These are phyloP conservation scores for Carduelis carduelis DNA, from an alignment of 2,797 vertebrate genomes.

Conservation along the genomic window DNA sequence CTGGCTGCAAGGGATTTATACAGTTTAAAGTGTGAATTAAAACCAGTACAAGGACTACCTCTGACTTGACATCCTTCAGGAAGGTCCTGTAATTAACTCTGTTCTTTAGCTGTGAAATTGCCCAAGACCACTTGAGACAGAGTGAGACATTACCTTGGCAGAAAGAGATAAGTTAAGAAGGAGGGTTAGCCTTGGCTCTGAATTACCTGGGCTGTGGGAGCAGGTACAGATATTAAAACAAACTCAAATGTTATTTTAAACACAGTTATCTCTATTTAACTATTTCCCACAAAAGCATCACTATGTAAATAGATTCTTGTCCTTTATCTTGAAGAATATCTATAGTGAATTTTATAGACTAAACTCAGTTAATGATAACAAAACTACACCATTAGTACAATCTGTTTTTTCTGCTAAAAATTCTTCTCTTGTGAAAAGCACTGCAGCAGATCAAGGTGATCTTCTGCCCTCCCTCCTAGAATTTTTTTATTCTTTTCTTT, in stretches of 20 bases:
- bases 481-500: background rate
- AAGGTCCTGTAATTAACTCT: constrained; percentile 62
- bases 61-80: constrained; percentile 44
- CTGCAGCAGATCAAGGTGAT: constrained; percentile 28
- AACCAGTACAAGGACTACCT: constrained; percentile 39
- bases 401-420: background rate
- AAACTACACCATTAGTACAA: constrained; percentile 44
- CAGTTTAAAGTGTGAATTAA: constrained; percentile 42
- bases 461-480: background rate
- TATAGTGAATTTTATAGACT: constrained; percentile 34
- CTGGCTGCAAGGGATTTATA: constrained; percentile 4
- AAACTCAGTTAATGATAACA: constrained; percentile 37
- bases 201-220: constrained; percentile 41
- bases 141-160: constrained; percentile 59
- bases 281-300: constrained; percentile 26
- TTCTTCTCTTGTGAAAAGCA: background rate
- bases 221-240: constrained; percentile 40
- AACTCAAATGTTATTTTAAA: constrained; percentile 39
- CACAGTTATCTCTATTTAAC: constrained; percentile 38
- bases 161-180: constrained; percentile 48
- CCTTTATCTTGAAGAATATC: constrained; percentile 47
- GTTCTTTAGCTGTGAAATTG: constrained; percentile 66
- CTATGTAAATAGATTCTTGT: constrained; percentile 1
- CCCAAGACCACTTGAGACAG: constrained; percentile 66
- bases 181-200: constrained; percentile 43